Conservation (phyloP, 2,797 vertebrate species). For the Bufotes viridis region DNA sequence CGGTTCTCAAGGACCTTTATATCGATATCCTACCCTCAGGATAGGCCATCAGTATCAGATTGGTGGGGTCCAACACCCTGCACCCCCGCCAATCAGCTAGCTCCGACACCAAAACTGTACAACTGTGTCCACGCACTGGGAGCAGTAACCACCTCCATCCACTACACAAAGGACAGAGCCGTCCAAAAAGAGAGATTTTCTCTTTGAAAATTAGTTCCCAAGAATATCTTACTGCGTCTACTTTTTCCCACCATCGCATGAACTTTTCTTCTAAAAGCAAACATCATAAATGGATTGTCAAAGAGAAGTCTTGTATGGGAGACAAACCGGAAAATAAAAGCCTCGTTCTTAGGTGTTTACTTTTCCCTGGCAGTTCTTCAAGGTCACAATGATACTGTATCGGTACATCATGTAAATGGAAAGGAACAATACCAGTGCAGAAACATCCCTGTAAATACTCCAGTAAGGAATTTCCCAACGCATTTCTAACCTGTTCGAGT, state of each 20-base stretch:
- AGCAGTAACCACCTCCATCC: too few relatives aligned
- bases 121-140: too few relatives aligned
- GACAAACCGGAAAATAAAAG: not conserved
- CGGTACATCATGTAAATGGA: conserved; percentile 22
- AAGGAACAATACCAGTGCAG: not conserved
- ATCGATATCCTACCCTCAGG: too few relatives aligned
- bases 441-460: not conserved
- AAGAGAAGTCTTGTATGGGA: not conserved
- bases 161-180: too few relatives aligned
- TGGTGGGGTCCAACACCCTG: too few relatives aligned
- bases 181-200: too few relatives aligned
- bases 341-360: conserved; percentile 12
- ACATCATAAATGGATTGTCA: not conserved
- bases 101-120: too few relatives aligned
- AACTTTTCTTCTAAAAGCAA: not conserved
- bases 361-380: conserved; percentile 40
- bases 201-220: too few relatives aligned
- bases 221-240: not conserved
- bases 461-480: too few relatives aligned
- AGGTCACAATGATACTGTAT: conserved; percentile 49
- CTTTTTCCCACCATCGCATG: not conserved
- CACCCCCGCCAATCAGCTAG: too few relatives aligned
- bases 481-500: not conserved
- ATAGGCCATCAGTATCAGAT: too few relatives aligned
- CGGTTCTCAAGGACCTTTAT: too few relatives aligned